phyloP scores from a whole-genome alignment of 2,888 invertebrate genomes.

The Priocnemis perturbator region DNA sequence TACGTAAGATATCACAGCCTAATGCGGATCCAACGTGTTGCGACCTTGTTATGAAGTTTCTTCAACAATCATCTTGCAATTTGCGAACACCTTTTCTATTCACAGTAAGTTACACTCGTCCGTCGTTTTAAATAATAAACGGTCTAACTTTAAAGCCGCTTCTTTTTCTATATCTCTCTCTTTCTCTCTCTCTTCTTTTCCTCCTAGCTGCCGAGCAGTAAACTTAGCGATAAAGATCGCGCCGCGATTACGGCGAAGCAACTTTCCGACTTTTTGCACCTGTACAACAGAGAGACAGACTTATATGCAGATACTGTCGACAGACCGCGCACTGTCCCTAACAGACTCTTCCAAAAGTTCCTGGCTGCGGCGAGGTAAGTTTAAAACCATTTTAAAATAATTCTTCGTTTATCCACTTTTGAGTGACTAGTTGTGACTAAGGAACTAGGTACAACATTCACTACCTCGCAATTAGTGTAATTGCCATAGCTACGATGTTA shows the following conservation, averaged over 20 bases:
- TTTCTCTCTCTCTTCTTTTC: no score
- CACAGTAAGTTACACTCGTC: constrained; percentile 74
- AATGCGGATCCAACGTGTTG: constrained; percentile 74
- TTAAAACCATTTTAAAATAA: background rate
- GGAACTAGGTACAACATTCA: background rate
- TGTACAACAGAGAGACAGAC: constrained; percentile 90
- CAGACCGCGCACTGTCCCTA: constrained; percentile 78
- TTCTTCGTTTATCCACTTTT: background rate
- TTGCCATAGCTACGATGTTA: no score
- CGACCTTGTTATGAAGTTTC: constrained; percentile 85
- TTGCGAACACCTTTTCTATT: constrained; percentile 83
- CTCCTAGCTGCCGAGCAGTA: constrained; percentile 81
- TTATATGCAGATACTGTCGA: constrained; percentile 84
- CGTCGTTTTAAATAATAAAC: constrained; percentile 12
- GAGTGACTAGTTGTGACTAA: background rate
- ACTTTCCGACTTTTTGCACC: constrained; percentile 88
- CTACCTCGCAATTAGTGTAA: background rate
- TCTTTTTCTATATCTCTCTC: constrained; percentile 12
- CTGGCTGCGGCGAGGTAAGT: constrained; percentile 79
- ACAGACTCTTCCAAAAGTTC: constrained; percentile 79
- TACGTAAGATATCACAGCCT: constrained; percentile 81
- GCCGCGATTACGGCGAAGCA: constrained; percentile 91
- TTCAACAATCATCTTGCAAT: constrained; percentile 83
- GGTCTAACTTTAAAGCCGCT: constrained; percentile 11
- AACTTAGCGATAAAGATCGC: constrained; percentile 87